Conservation (phyloP, 2,888 invertebrate species). For the Nebria brevicollis region DNA sequence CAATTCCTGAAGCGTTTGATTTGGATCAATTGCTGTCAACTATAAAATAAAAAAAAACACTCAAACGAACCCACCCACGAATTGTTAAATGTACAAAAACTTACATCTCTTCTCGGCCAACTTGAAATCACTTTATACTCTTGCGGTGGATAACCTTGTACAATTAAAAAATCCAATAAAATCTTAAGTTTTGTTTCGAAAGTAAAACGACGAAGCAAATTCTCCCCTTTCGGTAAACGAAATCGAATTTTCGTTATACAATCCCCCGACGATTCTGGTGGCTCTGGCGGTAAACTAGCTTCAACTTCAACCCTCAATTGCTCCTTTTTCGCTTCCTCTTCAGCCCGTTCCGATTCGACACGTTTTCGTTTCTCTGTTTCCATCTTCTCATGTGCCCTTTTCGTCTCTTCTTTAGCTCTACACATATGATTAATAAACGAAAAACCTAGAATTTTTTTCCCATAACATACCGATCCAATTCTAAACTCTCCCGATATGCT, state of each 20-base stretch:
- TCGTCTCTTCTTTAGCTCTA: constrained; percentile 89
- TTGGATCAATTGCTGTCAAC: constrained; percentile 81
- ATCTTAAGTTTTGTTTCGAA: constrained; percentile 71
- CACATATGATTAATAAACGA: not conserved
- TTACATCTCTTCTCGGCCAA: constrained; percentile 96
- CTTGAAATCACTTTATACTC: constrained; percentile 92
- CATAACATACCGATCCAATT: constrained; percentile 75
- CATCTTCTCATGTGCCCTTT: constrained; percentile 78
- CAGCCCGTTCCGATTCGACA: constrained; percentile 78
- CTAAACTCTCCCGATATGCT: constrained; percentile 90
- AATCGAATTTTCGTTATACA: constrained; percentile 81
- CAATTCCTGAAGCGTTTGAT: constrained; percentile 80
- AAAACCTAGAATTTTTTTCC: too few relatives aligned
- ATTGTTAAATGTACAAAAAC: constrained; percentile 59
- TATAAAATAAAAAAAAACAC: constrained; percentile 61
- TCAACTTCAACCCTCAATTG: constrained; percentile 72
- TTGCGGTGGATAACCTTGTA: constrained; percentile 86
- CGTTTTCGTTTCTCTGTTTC: constrained; percentile 78
- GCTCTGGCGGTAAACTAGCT: constrained; percentile 78
- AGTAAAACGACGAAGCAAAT: constrained; percentile 81
- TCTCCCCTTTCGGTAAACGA: constrained; percentile 80
- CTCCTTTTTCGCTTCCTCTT: constrained; percentile 80
- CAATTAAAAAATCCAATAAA: constrained; percentile 86
- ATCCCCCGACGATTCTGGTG: constrained; percentile 67
- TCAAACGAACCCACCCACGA: constrained; percentile 40